Base-by-base conservation (phyloP, 2,113 vertebrate genomes). In the Dicaeum eximium region DNA sequence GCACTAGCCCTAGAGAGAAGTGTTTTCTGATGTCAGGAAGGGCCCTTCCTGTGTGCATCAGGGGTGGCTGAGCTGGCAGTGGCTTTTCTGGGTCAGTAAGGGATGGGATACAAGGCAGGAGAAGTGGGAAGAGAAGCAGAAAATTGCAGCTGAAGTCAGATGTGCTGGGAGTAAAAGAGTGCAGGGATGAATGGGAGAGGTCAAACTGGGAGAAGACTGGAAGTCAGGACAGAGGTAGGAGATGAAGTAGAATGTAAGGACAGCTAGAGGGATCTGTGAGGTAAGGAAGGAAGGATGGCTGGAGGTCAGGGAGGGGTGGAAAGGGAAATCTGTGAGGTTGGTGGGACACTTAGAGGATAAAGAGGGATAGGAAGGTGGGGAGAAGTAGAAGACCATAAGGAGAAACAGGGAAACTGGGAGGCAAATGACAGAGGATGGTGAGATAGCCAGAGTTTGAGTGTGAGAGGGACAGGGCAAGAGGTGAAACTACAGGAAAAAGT, bases 111-210 rank as follows among this genome's bases (percentile, higher is more conserved):
- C 7, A 80, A 79, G 28, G 53, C 74, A 82, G 17, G 35, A 40
- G 28, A 93, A 80, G 37, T 3, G 18, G 51, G 35, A 81, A 81
- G 19, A 44, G 22, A 47, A 77, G 38, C 56, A 88, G 61, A 71
- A 71, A 60, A 60, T 48, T 87, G 85, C 35, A 92, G 50, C 69
- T 92, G 65, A 28, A 86, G 15, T 42, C 44, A 86, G 69, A 75
- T 31, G 13, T n/a, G 38, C 37, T 48, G 31, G 30, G 45, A 93
- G 8, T 64, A 65, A 70, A 62, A 74, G 30, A 70, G 12, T 37
- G 28, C 37, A 75, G 65, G 37, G 48, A 85, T 22, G 42, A 75
- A 65, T 9, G 35, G 30, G 17, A 83, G 56, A 91, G 17, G 38
- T 51, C 57, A 51, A 57, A 24, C 66, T 85, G 53, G n/a, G 14